Evolutionary conservation across 2,113 vertebrate genomes (phyloP), one percentile per base, ranked within the genome.

Genomic region (Protobothrops flavoviridis): DNA sequence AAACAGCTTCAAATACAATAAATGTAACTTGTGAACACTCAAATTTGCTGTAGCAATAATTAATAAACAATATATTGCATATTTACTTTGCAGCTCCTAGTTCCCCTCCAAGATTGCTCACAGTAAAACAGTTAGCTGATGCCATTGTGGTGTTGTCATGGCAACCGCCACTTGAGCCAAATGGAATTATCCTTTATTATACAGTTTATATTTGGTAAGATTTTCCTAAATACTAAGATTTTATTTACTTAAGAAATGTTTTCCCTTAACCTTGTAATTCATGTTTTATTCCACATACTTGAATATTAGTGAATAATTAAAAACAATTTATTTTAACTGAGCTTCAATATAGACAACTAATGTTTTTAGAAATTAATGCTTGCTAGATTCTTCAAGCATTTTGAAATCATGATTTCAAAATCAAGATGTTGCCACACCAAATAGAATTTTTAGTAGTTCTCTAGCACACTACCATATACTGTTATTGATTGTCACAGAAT

Each of bases 111-210:
- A 98, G 98, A 97, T 98, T 97, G 59, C 98, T 99, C 92, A 97
- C 93, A 0, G 96, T 98, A 95, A 98, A 97, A 97, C 98, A 98
- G 97, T 97, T 99, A 97, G 99, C 98, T 95, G 98, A 99, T 98
- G 98, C 98, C 97, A 98, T 97, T 92, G 98, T 99, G 95, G 97
- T 98, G 97, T 98, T 99, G 98, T 99, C 98, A 97, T 99, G 99
- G 99, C 96, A 98, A 97, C 98, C 98, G 92, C 99, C 99, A 0
- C 88, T 97, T 89, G 98, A 99, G 97, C 98, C 99, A 97, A 99
- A 99, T 98, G 99, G 99, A 97, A 98, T 99, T 96, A 98, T 99
- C 94, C 98, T 99, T 94, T 99, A 98, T 98, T 99, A 99, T 97
- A 97, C 97, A 95, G 98, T 99, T 96, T 98, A 98, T 89, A 97